A percentile compares a stretch with the other conserved stretches of the same genome.
Evolutionary conservation across 2,888 invertebrate genomes (phyloP).

Genomic region (Campaea margaritaria): DNA sequence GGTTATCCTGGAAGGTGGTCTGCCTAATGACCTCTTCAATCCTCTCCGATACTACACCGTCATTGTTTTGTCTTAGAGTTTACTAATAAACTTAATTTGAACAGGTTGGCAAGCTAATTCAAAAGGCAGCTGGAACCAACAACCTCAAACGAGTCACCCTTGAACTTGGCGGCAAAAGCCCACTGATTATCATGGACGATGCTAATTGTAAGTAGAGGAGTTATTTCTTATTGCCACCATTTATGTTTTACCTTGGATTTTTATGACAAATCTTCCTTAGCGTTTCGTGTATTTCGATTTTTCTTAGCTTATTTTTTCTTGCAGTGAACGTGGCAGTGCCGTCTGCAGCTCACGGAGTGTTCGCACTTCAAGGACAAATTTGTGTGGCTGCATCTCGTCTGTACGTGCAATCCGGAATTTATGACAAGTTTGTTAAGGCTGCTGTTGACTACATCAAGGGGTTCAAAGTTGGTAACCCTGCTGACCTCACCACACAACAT

Average conservation of each 20-base stretch:
- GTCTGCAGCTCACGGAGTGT: conserved; percentile 57
- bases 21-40: too few species aligned
- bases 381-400: conserved; percentile 67
- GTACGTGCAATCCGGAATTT: conserved; percentile 84
- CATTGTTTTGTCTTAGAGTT: too few species aligned
- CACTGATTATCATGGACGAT: conserved; percentile 92
- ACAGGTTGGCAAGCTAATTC: conserved; percentile 86
- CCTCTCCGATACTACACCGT: too few species aligned
- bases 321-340: conserved; percentile 60
- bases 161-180: conserved; percentile 96
- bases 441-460: conserved; percentile 87
- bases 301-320: conserved; percentile 10
- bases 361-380: conserved; percentile 62
- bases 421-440: conserved; percentile 92
- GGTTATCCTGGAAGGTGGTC: too few species aligned
- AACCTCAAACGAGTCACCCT: conserved; percentile 93
- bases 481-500: conserved; percentile 50
- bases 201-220: conserved; percentile 56
- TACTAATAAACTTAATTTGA: background rate
- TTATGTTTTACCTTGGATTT: background rate
- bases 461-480: conserved; percentile 87
- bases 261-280: background rate
- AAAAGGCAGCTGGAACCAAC: conserved; percentile 89
- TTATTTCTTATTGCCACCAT: too few species aligned
- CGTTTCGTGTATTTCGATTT: background rate